phyloP scores from a whole-genome alignment of 1,140 invertebrate species.

The Bactericera cockerelli region DNA sequence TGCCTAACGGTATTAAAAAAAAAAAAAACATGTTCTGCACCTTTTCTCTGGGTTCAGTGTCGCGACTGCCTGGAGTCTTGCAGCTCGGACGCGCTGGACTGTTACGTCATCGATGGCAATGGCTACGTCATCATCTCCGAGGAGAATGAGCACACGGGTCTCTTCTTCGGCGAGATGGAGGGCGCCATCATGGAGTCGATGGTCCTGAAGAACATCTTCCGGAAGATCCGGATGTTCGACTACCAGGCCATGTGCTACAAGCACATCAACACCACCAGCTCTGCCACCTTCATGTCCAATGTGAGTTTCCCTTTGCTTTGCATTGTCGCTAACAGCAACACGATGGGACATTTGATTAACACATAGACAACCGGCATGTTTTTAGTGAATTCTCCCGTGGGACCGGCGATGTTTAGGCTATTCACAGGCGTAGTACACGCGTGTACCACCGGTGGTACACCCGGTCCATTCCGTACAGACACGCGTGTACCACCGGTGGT shows the following conservation, averaged over 20 bases:
- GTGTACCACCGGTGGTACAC: too few species aligned
- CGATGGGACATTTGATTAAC: too few species aligned
- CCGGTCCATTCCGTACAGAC: too few species aligned
- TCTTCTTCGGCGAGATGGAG: conserved; percentile 72
- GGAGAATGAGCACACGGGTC: conserved; percentile 47
- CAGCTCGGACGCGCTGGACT: conserved; percentile 43
- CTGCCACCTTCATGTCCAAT: conserved; percentile 28
- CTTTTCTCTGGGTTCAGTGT: conserved; percentile 13
- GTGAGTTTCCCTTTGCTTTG: conserved; percentile 26
- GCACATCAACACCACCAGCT: conserved; percentile 25
- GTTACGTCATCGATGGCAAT: conserved; percentile 76
- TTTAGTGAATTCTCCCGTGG: too few species aligned
- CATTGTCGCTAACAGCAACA: too few species aligned
- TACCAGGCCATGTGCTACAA: conserved; percentile 63
- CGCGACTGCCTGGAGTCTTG: conserved; percentile 35
- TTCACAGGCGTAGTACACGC: too few species aligned
- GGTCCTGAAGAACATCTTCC: conserved; percentile 53
- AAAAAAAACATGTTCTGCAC: too few species aligned
- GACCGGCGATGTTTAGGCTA: too few species aligned
- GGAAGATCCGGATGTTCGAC: conserved; percentile 62
- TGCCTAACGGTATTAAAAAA: too few species aligned
- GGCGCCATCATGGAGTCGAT: conserved; percentile 62
- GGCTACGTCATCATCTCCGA: conserved; percentile 73
- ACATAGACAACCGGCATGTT: too few species aligned
- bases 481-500: too few species aligned